These are phyloP conservation scores for Phoebastria nigripes DNA, from an alignment of 2,797 vertebrate genomes.

Conservation along the genomic window DNA sequence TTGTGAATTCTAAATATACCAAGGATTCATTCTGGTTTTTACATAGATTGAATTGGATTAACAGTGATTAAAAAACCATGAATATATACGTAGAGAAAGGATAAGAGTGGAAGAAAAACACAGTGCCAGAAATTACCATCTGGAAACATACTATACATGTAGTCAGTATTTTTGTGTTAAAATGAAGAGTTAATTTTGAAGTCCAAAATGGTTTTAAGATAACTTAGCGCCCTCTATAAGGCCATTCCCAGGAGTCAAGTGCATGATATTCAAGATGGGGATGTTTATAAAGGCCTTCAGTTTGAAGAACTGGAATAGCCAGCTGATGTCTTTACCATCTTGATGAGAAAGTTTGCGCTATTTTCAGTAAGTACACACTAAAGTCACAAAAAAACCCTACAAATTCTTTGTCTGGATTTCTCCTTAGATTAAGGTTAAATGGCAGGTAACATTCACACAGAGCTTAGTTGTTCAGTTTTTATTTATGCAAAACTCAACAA, in stretches of 20 bases:
- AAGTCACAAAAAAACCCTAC: neutral
- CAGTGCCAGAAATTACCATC: neutral
- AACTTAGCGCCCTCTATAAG: neutral
- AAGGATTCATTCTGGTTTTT: neutral
- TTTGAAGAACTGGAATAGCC: neutral
- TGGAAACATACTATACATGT: neutral
- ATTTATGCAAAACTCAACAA: neutral
- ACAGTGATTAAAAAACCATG: neutral
- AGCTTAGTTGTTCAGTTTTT: neutral
- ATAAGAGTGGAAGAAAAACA: neutral
- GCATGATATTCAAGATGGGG: neutral
- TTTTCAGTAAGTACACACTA: neutral
- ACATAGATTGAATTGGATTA: neutral
- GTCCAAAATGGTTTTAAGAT: constrained; percentile 7
- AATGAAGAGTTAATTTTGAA: constrained; percentile 19
- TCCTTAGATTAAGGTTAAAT: neutral
- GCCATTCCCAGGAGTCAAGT: neutral
- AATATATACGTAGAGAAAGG: neutral
- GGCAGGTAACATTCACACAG: neutral
- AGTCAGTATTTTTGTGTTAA: neutral
- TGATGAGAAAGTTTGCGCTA: neutral
- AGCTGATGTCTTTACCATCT: neutral
- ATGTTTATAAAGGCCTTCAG: neutral
- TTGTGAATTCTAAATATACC: neutral
- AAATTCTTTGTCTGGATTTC: neutral